A percentile compares a stretch with the other conserved stretches of the same genome.
Evolutionary conservation across 2,888 invertebrate species (phyloP).

Genomic region (Pteria penguin): DNA sequence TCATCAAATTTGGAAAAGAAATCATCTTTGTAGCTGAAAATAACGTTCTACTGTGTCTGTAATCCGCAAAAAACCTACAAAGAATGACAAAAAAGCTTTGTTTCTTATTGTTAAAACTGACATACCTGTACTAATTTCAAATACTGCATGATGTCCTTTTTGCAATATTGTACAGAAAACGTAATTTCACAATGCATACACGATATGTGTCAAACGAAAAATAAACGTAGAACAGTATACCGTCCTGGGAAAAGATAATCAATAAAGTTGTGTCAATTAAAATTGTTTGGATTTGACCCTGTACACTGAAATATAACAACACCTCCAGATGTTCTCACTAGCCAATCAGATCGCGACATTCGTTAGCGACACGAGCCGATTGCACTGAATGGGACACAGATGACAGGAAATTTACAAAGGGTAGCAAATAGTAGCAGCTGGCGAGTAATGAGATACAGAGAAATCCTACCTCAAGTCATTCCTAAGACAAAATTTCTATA

Average conservation of each 20-base stretch:
- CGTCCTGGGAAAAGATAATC: background rate
- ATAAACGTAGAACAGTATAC: slow-evolving; percentile 9
- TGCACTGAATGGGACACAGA: background rate
- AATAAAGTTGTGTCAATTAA: background rate
- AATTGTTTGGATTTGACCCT: slow-evolving; percentile 21
- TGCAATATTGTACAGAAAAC: too few relatives aligned
- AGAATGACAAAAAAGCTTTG: background rate
- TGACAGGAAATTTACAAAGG: background rate
- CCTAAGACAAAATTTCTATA: too few relatives aligned
- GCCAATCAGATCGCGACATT: slow-evolving; percentile 37
- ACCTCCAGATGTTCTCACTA: slow-evolving; percentile 45
- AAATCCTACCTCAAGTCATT: too few relatives aligned
- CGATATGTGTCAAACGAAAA: slow-evolving; percentile 11
- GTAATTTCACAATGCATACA: too few relatives aligned
- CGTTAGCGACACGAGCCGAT: slow-evolving; percentile 38
- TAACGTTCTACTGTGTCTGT: too few relatives aligned
- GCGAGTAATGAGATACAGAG: too few relatives aligned
- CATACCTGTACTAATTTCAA: background rate
- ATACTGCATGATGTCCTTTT: background rate
- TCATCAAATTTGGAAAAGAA: slow-evolving; percentile 46
- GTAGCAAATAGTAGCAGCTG: background rate
- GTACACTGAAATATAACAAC: slow-evolving; percentile 35
- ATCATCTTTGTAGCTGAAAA: too few relatives aligned
- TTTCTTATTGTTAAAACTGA: too few relatives aligned
- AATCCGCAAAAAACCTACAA: slow-evolving; percentile 9